Evolutionary conservation across 1,140 invertebrate genomes (phyloP), one percentile per base, ranked within the genome.

Genomic region (Magallana angulata): DNA sequence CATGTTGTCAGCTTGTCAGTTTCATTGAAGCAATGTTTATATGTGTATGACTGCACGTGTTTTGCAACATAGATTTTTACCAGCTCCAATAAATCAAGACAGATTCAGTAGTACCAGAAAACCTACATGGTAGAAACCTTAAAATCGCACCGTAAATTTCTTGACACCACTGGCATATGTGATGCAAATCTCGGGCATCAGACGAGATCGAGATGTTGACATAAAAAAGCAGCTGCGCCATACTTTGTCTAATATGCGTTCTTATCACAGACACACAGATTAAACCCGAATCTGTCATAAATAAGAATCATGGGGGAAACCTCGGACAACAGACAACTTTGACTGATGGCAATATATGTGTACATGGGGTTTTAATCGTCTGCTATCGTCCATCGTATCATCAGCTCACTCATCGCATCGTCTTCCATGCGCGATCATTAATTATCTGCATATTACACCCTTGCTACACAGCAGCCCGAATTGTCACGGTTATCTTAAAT

Each of bases 361-460:
- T 16, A 64, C 60, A 64, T 64, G 60, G 11, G 16, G 36, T 64
- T 18, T 64, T 64, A 64, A 64, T 64, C 60, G 6, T 16, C 7
- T 16, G 16, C 16, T 64, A 64, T 64, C 60, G 8, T 64, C 60
- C 0, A 16, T 7, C 60, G 18, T 64, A 64, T 64, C 60, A 18
- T 64, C 60, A 3, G 7, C 60, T 64, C 60, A 64, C 60, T 64
- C 60, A 64, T 64, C 60, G 60, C 14, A 64, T 16, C 60, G 1
- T 64, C 60, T 64, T 16, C 60, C 60, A 64, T 64, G n/a, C 60
- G 16, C 60, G 60, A 64, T 64, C 60, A 64, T 64, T 64, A 64
- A 64, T 64, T 64, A 64, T 64, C 60, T 64, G 60, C 60, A 64
- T 64, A 64, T 64, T 64, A 64, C 60, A 64, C 60, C 60, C 60